Evolutionary conservation across 2,113 vertebrate species (phyloP).

Genomic region (Chascanopsetta lugubris): DNA sequence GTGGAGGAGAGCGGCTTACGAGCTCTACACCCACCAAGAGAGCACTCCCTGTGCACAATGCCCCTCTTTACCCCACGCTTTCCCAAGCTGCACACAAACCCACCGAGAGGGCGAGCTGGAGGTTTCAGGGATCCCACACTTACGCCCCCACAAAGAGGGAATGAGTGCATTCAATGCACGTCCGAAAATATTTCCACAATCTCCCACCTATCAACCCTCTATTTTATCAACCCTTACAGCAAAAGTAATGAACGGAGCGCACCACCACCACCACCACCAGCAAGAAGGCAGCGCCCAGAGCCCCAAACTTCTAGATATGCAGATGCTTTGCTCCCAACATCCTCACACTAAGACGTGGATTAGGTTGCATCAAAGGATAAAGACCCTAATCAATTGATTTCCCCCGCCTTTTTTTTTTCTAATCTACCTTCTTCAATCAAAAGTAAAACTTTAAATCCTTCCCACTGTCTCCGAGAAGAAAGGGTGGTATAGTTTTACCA

Average conservation of each 20-base stretch:
- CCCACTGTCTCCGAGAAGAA: slow-evolving; percentile 22
- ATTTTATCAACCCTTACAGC: slow-evolving; percentile 66
- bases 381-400: slow-evolving; percentile 53
- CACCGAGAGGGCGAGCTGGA: slow-evolving; percentile 59
- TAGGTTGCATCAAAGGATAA: slow-evolving; percentile 71
- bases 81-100: slow-evolving; percentile 62
- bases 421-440: slow-evolving; percentile 46
- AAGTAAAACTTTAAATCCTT: slow-evolving; percentile 57
- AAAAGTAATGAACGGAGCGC: slow-evolving; percentile 63
- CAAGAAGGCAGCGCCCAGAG: slow-evolving; percentile 40
- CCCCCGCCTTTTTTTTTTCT: slow-evolving; percentile 22
- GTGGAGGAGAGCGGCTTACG: slow-evolving; percentile 73
- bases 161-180: slow-evolving; percentile 12
- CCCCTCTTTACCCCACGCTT: slow-evolving; percentile 73
- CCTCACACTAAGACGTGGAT: slow-evolving; percentile 68
- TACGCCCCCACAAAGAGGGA: background rate
- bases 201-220: slow-evolving; percentile 31
- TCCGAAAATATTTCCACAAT: background rate
- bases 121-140: slow-evolving; percentile 32
- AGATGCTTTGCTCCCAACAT: slow-evolving; percentile 65
- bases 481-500: no score
- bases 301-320: slow-evolving; percentile 64
- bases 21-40: slow-evolving; percentile 70
- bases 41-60: slow-evolving; percentile 76
- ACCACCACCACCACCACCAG: slow-evolving; percentile 49